These are phyloP conservation scores for Muntiacus reevesi DNA, from an alignment of 2,113 vertebrate species.

Conservation along the genomic window DNA sequence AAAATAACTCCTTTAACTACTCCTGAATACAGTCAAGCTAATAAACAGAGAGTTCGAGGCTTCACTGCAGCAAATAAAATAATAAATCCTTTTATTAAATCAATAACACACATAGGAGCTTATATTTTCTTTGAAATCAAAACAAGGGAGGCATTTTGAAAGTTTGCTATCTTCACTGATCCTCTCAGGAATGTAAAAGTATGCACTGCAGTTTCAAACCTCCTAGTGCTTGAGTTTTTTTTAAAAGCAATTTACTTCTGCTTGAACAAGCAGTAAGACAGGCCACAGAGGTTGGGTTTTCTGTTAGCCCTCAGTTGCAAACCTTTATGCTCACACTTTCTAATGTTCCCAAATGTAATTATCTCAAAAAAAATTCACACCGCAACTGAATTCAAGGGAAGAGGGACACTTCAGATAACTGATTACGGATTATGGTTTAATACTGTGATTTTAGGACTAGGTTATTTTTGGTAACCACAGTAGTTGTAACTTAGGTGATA, in stretches of 20 bases:
- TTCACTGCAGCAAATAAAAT: neutral
- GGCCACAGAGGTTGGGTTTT: neutral
- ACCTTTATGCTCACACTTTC: neutral
- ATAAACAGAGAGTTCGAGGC: neutral
- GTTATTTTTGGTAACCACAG: neutral
- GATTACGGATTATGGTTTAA: neutral
- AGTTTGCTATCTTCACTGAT: conserved; percentile 55
- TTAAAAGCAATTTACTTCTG: conserved; percentile 57
- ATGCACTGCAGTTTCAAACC: conserved; percentile 35
- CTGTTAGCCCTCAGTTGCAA: conserved; percentile 30
- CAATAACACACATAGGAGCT: neutral
- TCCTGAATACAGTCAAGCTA: neutral
- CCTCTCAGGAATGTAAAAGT: conserved; percentile 65
- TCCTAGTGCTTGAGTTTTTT: conserved; percentile 1
- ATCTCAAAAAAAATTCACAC: neutral
- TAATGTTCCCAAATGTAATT: neutral
- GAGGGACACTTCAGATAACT: neutral
- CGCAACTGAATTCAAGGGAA: neutral
- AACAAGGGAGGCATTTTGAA: conserved; percentile 18
- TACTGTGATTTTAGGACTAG: neutral
- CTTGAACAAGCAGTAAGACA: conserved; percentile 35
- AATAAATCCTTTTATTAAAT: neutral
- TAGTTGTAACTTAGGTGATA: neutral
- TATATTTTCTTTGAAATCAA: conserved; percentile 49
- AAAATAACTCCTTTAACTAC: neutral